A percentile compares a stretch with the other conserved stretches of the same genome.
These are phyloP conservation scores for Athene noctua DNA, from an alignment of 2,113 vertebrate species.

Conservation along the genomic window DNA sequence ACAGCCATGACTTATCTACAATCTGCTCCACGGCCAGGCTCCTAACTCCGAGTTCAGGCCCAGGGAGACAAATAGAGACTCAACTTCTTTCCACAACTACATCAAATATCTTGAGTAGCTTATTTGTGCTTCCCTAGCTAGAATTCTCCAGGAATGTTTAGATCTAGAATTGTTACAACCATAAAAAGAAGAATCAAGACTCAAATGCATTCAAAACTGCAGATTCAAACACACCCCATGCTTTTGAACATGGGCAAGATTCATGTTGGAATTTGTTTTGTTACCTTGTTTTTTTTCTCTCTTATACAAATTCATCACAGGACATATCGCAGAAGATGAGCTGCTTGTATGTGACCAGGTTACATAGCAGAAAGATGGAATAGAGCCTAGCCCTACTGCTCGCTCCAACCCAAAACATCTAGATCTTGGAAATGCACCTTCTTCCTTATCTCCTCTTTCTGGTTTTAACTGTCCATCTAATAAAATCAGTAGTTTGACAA, in stretches of 20 bases:
- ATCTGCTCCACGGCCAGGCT: not conserved
- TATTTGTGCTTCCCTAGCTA: not conserved
- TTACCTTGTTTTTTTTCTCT: not conserved
- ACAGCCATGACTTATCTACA: not conserved
- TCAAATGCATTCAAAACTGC: not conserved
- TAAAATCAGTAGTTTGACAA: not conserved
- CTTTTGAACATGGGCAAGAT: not conserved
- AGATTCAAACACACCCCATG: accelerated
- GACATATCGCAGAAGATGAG: not conserved
- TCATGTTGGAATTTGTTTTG: not conserved
- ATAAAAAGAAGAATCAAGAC: not conserved
- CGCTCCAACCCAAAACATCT: not conserved
- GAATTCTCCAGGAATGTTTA: not conserved
- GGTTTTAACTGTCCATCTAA: not conserved
- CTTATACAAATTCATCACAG: not conserved
- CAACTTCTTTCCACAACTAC: not conserved
- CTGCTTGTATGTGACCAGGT: not conserved
- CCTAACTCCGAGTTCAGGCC: accelerated
- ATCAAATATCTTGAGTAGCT: not conserved
- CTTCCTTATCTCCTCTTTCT: not conserved
- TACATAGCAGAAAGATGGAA: not conserved
- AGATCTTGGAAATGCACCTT: not conserved
- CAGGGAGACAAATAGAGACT: not conserved
- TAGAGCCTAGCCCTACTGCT: not conserved
- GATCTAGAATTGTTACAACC: not conserved